Base-by-base conservation (phyloP, 2,113 vertebrate species). In the Ginglymostoma cirratum region DNA sequence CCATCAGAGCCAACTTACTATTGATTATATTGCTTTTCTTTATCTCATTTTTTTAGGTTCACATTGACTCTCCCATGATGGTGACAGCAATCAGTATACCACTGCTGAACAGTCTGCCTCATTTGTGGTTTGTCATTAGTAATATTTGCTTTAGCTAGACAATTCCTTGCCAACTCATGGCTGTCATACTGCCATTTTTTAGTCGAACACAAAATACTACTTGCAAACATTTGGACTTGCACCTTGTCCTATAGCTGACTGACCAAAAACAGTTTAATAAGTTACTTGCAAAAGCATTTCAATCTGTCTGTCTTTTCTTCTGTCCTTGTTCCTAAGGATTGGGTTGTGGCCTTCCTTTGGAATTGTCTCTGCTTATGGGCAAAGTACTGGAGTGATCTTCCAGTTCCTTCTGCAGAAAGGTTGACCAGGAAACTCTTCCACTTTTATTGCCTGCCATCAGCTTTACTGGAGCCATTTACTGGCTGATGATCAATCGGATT, bases 281-380 rank as follows among this genome's bases (percentile, higher is more conserved):
- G 61, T 65, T 90, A 90, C n/a, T 92, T 90, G 24, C 86, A 90
- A 90, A 90, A 92, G n/a, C n/a, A 66, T 38, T 45, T 45, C 42
- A 45, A 55, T 55, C 55, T 6, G 55, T 61, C 55, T 61, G 0
- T 61, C 12, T 12, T 61, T 61, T 61, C 55, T 61, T 48, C 42
- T 48, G 2, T 48, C 55, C 55, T 61, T 61, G 55, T 61, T 61
- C 55, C 55, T 61, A 61, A 61, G 55, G 55, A 12, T 61, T 61
- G 55, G 55, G 8, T 12, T 61, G 55, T 61, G 55, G 55, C 0
- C 12, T 61, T 1, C 55, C 55, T 61, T 61, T 61, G 55, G 55
- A 61, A 61, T 61, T 12, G 55, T 61, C 55, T 10, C 55, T 61
- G 12, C 55, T 61, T 61, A 10, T 61, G 55, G 48, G 55, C 10